Evolutionary conservation across 1,140 invertebrate species (phyloP).

Genomic region (Heliconius nattereri): DNA sequence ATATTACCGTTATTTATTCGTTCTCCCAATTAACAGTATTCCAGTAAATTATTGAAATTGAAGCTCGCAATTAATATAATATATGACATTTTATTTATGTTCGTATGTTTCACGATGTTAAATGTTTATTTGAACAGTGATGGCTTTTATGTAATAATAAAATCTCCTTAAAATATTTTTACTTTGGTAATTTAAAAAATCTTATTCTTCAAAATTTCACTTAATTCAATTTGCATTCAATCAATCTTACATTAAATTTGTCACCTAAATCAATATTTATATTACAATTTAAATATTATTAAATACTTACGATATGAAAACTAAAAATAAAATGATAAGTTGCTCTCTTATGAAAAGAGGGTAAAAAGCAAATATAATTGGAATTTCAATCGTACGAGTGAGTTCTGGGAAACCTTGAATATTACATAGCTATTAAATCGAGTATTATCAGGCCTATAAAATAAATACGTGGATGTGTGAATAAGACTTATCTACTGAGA

Average conservation of each 20-base stretch:
- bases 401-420: constrained; percentile 1
- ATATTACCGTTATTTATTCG: constrained; percentile 2
- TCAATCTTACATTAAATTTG: no score
- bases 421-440: constrained; percentile 4
- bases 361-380: constrained; percentile 11
- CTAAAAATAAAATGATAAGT: background rate
- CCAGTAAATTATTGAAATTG: background rate
- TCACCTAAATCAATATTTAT: no score
- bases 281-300: no score
- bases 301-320: no score
- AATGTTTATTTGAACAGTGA: background rate
- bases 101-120: background rate
- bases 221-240: no score
- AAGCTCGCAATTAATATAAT: background rate
- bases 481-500: background rate
- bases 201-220: no score
- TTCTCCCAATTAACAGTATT: constrained; percentile 7
- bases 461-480: constrained; percentile 4
- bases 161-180: background rate
- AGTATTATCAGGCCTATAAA: constrained; percentile 11
- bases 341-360: background rate
- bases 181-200: background rate
- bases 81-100: background rate
- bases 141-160: background rate
- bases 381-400: constrained; percentile 3